Conservation (phyloP, 2,888 invertebrate genomes). For the Hyalella azteca region DNA sequence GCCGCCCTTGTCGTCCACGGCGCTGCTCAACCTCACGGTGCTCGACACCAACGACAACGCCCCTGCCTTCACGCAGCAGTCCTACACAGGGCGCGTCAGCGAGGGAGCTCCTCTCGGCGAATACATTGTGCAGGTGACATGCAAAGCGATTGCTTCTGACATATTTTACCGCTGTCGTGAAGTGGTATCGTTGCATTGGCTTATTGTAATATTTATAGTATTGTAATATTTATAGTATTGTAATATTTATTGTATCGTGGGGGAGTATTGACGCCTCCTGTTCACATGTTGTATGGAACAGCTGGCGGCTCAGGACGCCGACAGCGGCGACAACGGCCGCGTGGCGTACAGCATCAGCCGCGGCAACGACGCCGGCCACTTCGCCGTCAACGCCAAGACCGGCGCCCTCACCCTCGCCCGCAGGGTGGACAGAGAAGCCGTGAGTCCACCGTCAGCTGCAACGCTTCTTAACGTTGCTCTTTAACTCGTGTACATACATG, state of each 20-base stretch:
- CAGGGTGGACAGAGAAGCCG: slow-evolving; percentile 10
- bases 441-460: background rate
- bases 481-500: too few species aligned
- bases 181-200: background rate
- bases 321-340: slow-evolving; percentile 51
- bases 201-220: background rate
- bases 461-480: too few species aligned
- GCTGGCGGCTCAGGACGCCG: slow-evolving; percentile 54
- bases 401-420: slow-evolving; percentile 65
- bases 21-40: slow-evolving; percentile 72
- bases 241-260: background rate
- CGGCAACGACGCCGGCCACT: slow-evolving; percentile 70
- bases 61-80: slow-evolving; percentile 75
- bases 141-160: too few species aligned
- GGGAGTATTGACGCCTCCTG: background rate
- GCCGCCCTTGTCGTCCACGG: slow-evolving; percentile 54
- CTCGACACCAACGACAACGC: slow-evolving; percentile 87
- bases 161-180: background rate
- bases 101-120: slow-evolving; percentile 60
- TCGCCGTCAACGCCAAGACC: slow-evolving; percentile 80
- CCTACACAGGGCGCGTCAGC: slow-evolving; percentile 59
- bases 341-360: slow-evolving; percentile 72
- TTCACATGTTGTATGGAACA: slow-evolving; percentile 10
- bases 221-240: background rate
- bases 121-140: slow-evolving; percentile 61